A percentile compares a stretch with the other conserved stretches of the same genome.
Evolutionary conservation across 2,888 invertebrate genomes (phyloP).

Genomic region (Elgonia sp.): DNA sequence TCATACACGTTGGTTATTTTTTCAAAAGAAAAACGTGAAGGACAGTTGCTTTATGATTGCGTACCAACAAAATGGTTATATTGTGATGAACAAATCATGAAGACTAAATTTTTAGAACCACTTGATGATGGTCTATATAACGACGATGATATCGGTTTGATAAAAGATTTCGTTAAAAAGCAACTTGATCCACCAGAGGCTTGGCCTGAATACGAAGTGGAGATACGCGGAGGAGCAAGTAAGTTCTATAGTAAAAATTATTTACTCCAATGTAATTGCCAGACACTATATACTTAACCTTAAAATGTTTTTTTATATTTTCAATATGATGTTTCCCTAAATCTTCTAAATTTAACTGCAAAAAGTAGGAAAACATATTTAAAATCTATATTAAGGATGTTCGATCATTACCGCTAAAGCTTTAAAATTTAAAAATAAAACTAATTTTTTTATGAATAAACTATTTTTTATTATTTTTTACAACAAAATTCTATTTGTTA

Average conservation of each 20-base stretch:
- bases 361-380: no score
- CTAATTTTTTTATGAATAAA: no score
- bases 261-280: not conserved
- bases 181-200: conserved; percentile 19
- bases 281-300: no score
- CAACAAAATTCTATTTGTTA: no score
- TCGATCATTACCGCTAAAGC: no score
- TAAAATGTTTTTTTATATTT: no score
- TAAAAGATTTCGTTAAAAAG: conserved; percentile 13
- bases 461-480: no score
- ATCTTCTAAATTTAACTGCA: no score
- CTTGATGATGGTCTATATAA: conserved; percentile 2
- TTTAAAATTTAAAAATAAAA: no score
- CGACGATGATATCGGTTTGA: conserved; percentile 1
- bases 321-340: no score
- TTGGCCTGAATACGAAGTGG: conserved; percentile 45
- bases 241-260: conserved; percentile 1
- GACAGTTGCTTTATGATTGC: conserved; percentile 16
- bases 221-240: conserved; percentile 32
- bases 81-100: not conserved
- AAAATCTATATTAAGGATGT: no score
- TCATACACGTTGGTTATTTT: conserved; percentile 11
- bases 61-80: conserved; percentile 35
- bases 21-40: conserved; percentile 3
- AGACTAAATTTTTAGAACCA: conserved; percentile 42